Evolutionary conservation across 2,113 vertebrate species (phyloP).

Genomic region (Neolamprologus modestus): DNA sequence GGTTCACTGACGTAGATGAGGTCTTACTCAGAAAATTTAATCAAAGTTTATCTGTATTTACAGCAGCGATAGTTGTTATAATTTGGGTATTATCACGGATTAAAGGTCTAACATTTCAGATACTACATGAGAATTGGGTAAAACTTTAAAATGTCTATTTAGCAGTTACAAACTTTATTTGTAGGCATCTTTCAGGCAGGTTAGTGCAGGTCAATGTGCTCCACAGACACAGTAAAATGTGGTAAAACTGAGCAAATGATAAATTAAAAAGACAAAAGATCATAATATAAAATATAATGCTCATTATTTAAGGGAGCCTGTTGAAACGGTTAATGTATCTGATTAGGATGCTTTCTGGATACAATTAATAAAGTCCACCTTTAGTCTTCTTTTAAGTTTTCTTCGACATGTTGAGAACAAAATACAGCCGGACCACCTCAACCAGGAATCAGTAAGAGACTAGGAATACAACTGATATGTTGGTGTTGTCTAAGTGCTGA

Average conservation of each 20-base stretch:
- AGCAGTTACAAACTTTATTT: background rate
- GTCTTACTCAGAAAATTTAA: background rate
- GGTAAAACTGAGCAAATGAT: background rate
- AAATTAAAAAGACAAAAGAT: background rate
- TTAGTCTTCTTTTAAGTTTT: background rate
- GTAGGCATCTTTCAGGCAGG: background rate
- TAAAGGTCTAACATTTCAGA: background rate
- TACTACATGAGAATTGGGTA: rapidly evolving
- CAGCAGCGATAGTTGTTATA: background rate
- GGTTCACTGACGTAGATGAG: background rate
- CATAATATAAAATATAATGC: background rate
- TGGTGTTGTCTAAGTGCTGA: background rate
- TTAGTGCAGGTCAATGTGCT: background rate
- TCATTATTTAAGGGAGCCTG: background rate
- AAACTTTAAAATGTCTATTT: background rate
- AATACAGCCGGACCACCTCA: background rate
- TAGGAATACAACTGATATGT: background rate
- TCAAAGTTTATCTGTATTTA: background rate
- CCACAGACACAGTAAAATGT: background rate
- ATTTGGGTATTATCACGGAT: background rate
- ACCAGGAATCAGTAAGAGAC: background rate
- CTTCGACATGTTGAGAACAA: background rate
- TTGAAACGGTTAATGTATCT: background rate
- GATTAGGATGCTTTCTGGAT: background rate
- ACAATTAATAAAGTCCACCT: background rate